A percentile compares a stretch with the other conserved stretches of the same genome.
Evolutionary conservation across 2,113 vertebrate species (phyloP).

Genomic region (Macrotis lagotis): DNA sequence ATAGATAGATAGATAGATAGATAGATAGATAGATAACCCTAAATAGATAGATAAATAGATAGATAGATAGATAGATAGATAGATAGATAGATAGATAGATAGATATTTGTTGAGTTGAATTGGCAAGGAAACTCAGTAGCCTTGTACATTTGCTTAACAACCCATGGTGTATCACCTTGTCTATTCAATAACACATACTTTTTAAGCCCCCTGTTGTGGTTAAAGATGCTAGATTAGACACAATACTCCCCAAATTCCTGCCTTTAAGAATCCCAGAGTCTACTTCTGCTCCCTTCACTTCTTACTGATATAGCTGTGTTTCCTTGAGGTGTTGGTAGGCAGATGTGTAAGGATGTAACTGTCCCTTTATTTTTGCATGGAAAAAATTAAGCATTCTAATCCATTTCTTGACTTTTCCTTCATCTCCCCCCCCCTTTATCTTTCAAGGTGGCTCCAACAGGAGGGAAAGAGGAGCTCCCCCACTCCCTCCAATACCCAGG

Average conservation of each 20-base stretch:
- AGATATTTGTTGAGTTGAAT: background rate
- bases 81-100: too few relatives aligned
- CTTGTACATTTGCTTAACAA: background rate
- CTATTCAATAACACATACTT: background rate
- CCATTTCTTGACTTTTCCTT: background rate
- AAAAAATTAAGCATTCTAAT: constrained; percentile 59
- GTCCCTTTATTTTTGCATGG: background rate
- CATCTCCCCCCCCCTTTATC: background rate
- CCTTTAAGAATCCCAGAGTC: background rate
- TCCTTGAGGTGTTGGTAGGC: background rate
- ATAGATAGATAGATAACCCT: too few relatives aligned
- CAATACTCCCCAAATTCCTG: background rate
- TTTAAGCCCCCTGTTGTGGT: background rate
- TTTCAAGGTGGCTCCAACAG: constrained; percentile 89
- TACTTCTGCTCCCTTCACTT: background rate
- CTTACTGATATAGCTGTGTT: background rate
- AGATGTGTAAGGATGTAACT: background rate
- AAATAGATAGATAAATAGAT: too few relatives aligned
- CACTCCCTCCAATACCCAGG: constrained; percentile 93
- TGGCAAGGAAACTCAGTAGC: background rate
- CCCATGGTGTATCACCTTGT: background rate
- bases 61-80: too few relatives aligned
- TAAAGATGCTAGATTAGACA: background rate
- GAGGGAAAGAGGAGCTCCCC: constrained; percentile 95
- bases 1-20: too few relatives aligned